A percentile compares a stretch with the other conserved stretches of the same genome.
Evolutionary conservation across 1,140 invertebrate genomes (phyloP).

Genomic region (Pogonomyrmex barbatus): DNA sequence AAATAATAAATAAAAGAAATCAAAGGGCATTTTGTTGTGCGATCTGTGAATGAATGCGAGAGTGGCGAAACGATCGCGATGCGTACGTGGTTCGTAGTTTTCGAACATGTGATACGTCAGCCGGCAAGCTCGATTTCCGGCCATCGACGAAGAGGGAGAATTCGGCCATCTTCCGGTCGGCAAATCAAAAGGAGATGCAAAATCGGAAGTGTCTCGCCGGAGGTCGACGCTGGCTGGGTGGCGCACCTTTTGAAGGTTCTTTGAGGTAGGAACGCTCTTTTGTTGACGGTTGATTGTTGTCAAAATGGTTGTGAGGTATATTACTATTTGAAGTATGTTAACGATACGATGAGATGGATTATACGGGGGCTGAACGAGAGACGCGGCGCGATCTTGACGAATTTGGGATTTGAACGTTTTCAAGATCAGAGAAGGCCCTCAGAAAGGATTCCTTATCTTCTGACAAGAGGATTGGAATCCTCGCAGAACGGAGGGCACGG

Average conservation of each 20-base stretch:
- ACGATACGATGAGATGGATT: slow-evolving; percentile 66
- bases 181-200: slow-evolving; percentile 1
- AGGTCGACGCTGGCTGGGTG: slow-evolving; percentile 69
- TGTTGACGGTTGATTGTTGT: slow-evolving; percentile 86
- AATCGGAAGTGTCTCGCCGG: slow-evolving; percentile 39
- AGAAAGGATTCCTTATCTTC: not conserved
- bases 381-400: slow-evolving; percentile 30
- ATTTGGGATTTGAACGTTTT: not conserved
- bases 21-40: slow-evolving; percentile 61
- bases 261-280: slow-evolving; percentile 81
- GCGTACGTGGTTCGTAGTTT: slow-evolving; percentile 80
- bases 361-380: slow-evolving; percentile 40
- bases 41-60: slow-evolving; percentile 55
- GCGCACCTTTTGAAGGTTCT: slow-evolving; percentile 83
- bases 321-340: slow-evolving; percentile 83
- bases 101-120: slow-evolving; percentile 84
- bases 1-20: slow-evolving; percentile 2
- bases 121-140: slow-evolving; percentile 71
- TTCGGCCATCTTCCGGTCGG: slow-evolving; percentile 14
- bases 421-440: not conserved
- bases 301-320: slow-evolving; percentile 86
- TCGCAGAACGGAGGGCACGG: not conserved
- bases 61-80: slow-evolving; percentile 37
- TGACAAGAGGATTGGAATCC: no score
- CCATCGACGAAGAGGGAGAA: slow-evolving; percentile 21